Evolutionary conservation across 2,888 invertebrate species (phyloP).

Genomic region (Aphrophora alni): DNA sequence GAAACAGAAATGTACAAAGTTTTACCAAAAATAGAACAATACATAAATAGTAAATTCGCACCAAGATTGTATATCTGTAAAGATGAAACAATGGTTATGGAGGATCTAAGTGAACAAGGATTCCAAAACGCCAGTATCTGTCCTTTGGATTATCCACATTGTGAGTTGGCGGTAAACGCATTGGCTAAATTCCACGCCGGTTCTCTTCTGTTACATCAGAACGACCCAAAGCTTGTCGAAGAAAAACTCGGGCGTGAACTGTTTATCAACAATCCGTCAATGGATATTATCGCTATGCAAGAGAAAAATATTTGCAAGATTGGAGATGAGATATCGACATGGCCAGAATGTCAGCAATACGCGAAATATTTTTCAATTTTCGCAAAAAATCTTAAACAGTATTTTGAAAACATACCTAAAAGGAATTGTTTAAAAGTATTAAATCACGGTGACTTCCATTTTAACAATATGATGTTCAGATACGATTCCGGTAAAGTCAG

Average conservation of each 20-base stretch:
- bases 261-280: neutral
- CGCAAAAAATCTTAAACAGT: too few species aligned
- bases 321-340: neutral
- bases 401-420: too few species aligned
- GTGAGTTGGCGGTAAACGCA: neutral
- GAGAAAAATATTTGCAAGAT: neutral
- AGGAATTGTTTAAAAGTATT: too few species aligned
- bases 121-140: neutral
- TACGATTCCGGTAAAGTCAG: too few species aligned
- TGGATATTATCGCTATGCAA: neutral
- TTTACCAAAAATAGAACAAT: neutral
- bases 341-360: neutral
- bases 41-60: neutral
- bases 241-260: neutral
- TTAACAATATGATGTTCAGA: too few species aligned
- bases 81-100: neutral
- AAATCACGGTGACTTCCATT: too few species aligned
- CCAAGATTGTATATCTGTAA: neutral
- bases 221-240: too few species aligned
- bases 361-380: neutral
- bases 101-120: too few species aligned
- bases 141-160: neutral
- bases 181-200: neutral
- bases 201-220: neutral
- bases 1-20: neutral